Percentiles rank a stretch among this genome's conserved stretches.
These are phyloP conservation scores for Apotomis betuletana DNA, from an alignment of 2,888 invertebrate genomes.

Conservation along the genomic window DNA sequence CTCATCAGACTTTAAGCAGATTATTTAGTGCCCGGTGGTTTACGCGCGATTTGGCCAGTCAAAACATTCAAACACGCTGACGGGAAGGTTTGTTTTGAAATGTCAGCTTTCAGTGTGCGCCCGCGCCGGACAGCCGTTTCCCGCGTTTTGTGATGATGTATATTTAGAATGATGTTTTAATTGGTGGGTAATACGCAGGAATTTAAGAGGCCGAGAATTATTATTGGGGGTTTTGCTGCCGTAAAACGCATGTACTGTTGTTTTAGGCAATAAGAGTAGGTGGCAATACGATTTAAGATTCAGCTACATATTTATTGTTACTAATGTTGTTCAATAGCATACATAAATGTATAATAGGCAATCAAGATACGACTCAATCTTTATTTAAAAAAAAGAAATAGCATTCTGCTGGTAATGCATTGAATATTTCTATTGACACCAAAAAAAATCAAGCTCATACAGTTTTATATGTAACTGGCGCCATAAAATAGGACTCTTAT, in stretches of 20 bases:
- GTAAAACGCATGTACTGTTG: not conserved
- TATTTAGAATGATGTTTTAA: constrained; percentile 41
- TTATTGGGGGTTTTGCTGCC: not conserved
- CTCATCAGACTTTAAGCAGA: constrained; percentile 43
- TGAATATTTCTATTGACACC: too few species aligned
- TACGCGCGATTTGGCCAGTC: constrained; percentile 71
- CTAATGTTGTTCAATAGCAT: too few species aligned
- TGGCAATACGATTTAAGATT: too few species aligned
- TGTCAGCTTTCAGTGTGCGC: constrained; percentile 68
- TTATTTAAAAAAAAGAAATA: too few species aligned
- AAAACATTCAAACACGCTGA: constrained; percentile 74
- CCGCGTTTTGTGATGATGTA: constrained; percentile 39
- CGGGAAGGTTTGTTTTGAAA: constrained; percentile 77
- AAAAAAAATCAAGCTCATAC: too few species aligned
- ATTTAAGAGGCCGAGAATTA: constrained; percentile 9
- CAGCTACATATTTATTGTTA: too few species aligned
- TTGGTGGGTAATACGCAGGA: constrained; percentile 30
- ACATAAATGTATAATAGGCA: too few species aligned
- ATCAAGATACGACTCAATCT: too few species aligned
- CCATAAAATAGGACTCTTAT: too few species aligned
- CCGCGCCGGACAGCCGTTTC: constrained; percentile 58
- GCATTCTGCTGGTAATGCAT: too few species aligned
- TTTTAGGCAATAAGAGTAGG: not conserved
- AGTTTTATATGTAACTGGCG: too few species aligned
- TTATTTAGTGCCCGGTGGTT: constrained; percentile 56